A percentile compares a stretch with the other conserved stretches of the same genome.
phyloP scores from a whole-genome alignment of 2,113 vertebrate species.

The Trinectes maculatus region DNA sequence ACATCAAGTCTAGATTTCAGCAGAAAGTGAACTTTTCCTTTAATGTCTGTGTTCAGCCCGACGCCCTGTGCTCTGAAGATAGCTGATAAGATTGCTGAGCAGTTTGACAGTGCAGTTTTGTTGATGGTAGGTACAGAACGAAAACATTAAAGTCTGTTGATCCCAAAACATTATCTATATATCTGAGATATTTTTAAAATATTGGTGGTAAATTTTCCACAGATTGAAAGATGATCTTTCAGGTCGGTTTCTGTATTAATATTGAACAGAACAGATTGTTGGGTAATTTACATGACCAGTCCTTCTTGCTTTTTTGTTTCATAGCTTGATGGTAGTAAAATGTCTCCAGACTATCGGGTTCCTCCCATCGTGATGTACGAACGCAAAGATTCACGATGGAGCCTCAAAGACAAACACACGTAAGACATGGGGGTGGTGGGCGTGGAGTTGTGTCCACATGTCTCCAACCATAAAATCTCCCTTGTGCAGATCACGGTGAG shows the following conservation, averaged over 20 bases:
- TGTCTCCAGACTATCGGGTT: slow-evolving; percentile 83
- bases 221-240: no score
- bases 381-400: slow-evolving; percentile 85
- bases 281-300: background rate
- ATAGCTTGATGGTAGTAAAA: slow-evolving; percentile 88
- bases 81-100: slow-evolving; percentile 87
- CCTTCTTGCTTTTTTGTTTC: background rate
- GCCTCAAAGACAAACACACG: slow-evolving; percentile 91
- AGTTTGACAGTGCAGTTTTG: slow-evolving; percentile 85
- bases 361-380: slow-evolving; percentile 91
- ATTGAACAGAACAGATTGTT: no score
- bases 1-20: background rate
- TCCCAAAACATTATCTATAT: no score
- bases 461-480: background rate
- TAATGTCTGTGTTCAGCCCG: slow-evolving; percentile 65
- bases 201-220: no score
- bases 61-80: slow-evolving; percentile 86
- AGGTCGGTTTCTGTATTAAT: no score
- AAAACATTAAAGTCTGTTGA: no score
- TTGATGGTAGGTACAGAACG: slow-evolving; percentile 90
- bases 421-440: slow-evolving; percentile 77
- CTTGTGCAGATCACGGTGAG: background rate
- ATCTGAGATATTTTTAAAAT: no score
- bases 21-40: background rate
- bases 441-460: background rate